These are phyloP conservation scores for Tetraodon nigroviridis DNA, from an alignment of 2,113 vertebrate genomes.

Conservation along the genomic window DNA sequence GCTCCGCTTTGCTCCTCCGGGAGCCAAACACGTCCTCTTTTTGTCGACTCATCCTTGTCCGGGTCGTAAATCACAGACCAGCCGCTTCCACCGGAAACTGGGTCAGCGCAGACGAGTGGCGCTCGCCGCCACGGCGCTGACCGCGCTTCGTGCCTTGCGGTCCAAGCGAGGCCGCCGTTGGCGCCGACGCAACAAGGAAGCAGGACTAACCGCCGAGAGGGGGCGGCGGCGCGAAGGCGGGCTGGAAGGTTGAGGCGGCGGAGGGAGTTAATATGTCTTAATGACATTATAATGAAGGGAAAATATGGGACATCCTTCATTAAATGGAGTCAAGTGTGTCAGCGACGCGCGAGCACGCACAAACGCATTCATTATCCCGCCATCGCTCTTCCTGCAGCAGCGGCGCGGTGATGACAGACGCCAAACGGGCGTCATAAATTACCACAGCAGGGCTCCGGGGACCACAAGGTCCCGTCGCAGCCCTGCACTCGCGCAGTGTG, in stretches of 20 bases:
- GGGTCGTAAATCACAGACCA: conserved; percentile 28
- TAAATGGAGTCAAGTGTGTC: conserved; percentile 77
- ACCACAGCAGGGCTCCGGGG: conserved; percentile 55
- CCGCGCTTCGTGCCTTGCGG: conserved; percentile 54
- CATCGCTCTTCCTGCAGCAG: conserved; percentile 50
- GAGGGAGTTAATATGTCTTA: conserved; percentile 76
- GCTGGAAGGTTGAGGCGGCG: conserved; percentile 74
- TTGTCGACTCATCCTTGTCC: conserved; percentile 20
- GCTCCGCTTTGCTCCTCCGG: conserved; percentile 22
- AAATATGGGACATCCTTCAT: conserved; percentile 77
- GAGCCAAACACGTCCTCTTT: conserved; percentile 31
- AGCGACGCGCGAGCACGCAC: conserved; percentile 67
- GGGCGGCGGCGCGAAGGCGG: conserved; percentile 50
- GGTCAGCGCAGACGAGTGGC: conserved; percentile 46
- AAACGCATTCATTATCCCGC: conserved; percentile 73
- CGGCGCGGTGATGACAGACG: conserved; percentile 63
- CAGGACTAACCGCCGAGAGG: conserved; percentile 45
- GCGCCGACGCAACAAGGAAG: conserved; percentile 62
- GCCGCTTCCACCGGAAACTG: conserved; percentile 51
- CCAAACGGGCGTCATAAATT: conserved; percentile 64
- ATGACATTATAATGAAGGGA: conserved; percentile 79
- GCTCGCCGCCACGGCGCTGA: conserved; percentile 15
- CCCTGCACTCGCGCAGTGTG: conserved; percentile 50
- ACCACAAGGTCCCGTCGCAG: conserved; percentile 60
- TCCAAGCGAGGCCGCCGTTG: conserved; percentile 35